These are phyloP conservation scores for Bhutanitis thaidina DNA, from an alignment of 2,888 invertebrate species.

Conservation along the genomic window DNA sequence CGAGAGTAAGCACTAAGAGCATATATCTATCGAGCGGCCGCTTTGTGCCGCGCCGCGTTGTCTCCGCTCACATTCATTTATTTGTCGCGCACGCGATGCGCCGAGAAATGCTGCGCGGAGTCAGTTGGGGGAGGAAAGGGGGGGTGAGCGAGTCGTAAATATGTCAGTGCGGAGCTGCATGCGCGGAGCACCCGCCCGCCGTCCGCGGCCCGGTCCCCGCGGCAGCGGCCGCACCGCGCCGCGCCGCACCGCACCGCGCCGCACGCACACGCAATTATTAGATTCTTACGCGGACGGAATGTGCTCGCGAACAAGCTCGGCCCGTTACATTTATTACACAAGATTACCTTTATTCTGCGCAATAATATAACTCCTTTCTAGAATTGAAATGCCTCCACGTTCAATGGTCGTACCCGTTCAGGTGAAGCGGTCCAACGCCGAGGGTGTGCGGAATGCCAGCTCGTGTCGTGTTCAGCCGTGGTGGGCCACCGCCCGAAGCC, in stretches of 20 bases:
- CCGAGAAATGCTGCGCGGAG: conserved; percentile 2
- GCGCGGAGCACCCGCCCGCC: conserved; percentile 35
- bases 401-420: no score
- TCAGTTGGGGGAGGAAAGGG: conserved; percentile 22
- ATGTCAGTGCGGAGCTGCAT: conserved; percentile 57
- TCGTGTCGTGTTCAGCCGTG: no score
- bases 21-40: conserved; percentile 1
- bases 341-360: not conserved
- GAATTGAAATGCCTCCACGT: no score
- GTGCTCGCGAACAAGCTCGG: not conserved
- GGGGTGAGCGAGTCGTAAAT: conserved; percentile 46
- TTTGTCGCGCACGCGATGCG: not conserved
- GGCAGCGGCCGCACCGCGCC: no score
- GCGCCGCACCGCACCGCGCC: no score
- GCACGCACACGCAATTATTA: not conserved
- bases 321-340: not conserved
- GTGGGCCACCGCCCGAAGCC: no score
- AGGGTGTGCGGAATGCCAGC: no score
- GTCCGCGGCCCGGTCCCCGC: conserved; percentile 16
- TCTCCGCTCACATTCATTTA: conserved; percentile 3
- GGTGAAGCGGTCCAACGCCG: no score
- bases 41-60: conserved; percentile 11
- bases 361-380: not conserved
- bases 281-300: not conserved
- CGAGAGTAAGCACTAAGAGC: not conserved